Percentiles rank a stretch among this genome's conserved stretches.
Evolutionary conservation across 2,888 invertebrate species (phyloP).

Genomic region (Drosophila fungiperda): DNA sequence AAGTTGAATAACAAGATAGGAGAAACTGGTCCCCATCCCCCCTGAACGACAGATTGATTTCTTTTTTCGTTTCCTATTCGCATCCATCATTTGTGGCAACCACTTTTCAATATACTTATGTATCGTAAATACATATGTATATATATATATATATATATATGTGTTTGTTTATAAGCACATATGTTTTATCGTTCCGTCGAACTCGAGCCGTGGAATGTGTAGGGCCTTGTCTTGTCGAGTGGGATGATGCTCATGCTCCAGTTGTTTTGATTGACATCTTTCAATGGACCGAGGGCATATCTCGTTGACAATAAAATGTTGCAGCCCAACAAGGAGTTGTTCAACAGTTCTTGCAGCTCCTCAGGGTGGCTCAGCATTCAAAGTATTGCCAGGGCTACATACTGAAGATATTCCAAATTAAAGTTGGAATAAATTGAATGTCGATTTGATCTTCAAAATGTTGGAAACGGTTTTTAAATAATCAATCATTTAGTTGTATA

Average conservation of each 20-base stretch:
- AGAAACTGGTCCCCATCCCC: conserved; percentile 10
- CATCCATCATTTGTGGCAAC: conserved; percentile 56
- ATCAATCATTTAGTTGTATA: neutral
- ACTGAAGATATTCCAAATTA: neutral
- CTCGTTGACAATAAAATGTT: conserved; percentile 44
- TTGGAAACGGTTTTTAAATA: neutral
- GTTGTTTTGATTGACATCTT: conserved; percentile 59
- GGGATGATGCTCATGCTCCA: conserved; percentile 40
- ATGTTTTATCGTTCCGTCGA: conserved; percentile 41
- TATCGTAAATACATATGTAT: conserved; percentile 9
- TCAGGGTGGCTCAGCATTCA: conserved; percentile 12
- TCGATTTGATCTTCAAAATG: neutral
- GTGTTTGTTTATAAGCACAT: conserved; percentile 23
- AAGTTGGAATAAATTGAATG: neutral
- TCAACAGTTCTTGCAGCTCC: conserved; percentile 5
- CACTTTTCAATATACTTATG: conserved; percentile 29
- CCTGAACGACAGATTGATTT: conserved; percentile 58
- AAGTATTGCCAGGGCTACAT: neutral
- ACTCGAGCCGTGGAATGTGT: conserved; percentile 9
- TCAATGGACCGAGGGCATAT: conserved; percentile 38
- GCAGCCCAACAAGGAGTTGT: conserved; percentile 34
- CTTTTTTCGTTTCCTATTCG: conserved; percentile 58
- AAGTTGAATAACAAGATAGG: conserved; percentile 30
- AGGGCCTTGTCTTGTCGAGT: conserved; percentile 31
- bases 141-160: conserved; percentile 9